These are phyloP conservation scores for Craseonycteris thonglongyai DNA, from an alignment of 2,113 vertebrate species.

Conservation along the genomic window DNA sequence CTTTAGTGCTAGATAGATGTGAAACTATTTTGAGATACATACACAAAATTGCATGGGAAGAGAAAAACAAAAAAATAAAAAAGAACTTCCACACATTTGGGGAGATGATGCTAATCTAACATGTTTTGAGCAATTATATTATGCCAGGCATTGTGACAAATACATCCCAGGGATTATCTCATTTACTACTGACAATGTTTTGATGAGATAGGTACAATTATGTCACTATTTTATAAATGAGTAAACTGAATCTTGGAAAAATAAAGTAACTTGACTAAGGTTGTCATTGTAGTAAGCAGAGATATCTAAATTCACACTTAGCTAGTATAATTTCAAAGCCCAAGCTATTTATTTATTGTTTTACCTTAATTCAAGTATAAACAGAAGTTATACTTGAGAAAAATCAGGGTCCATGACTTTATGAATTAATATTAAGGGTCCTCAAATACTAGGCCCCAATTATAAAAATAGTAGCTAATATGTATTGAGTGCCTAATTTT, in stretches of 20 bases:
- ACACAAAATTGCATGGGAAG: background rate
- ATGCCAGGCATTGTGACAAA: background rate
- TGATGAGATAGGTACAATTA: background rate
- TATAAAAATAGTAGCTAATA: background rate
- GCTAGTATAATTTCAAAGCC: background rate
- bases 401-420: background rate
- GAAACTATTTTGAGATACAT: background rate
- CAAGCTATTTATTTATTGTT: background rate
- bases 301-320: background rate
- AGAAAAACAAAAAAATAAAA: background rate
- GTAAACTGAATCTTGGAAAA: background rate
- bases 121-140: background rate
- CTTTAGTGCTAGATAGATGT: background rate
- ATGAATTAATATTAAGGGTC: background rate
- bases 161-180: background rate
- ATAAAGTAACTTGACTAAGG: background rate
- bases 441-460: background rate
- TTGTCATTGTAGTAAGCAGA: background rate
- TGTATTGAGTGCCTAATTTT: background rate
- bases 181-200: background rate
- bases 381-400: background rate
- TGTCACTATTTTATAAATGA: background rate
- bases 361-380: background rate
- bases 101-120: background rate
- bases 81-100: background rate